These are phyloP conservation scores for Cheilosia urbana DNA, from an alignment of 2,888 invertebrate species.

Conservation along the genomic window DNA sequence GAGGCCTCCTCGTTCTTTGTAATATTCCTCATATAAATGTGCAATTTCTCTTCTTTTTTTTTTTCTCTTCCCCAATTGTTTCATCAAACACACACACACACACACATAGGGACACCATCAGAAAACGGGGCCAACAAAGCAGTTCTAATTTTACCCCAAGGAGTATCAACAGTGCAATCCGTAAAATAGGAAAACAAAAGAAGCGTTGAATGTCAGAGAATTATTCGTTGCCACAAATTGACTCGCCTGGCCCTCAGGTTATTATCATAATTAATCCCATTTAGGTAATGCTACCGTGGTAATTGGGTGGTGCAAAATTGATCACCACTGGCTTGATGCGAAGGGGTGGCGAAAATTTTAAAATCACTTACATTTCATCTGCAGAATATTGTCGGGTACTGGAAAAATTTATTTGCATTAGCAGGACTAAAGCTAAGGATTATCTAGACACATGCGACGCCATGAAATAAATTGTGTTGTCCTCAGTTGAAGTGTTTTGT, in stretches of 20 bases:
- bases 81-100: constrained; percentile 3
- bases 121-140: constrained; percentile 37
- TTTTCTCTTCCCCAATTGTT: constrained; percentile 30
- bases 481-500: too few relatives aligned
- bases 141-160: constrained; percentile 55
- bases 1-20: constrained; percentile 33
- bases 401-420: background rate
- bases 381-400: background rate
- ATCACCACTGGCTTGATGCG: constrained; percentile 36
- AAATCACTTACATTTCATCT: constrained; percentile 21
- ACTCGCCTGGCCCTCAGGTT: constrained; percentile 61
- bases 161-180: constrained; percentile 68
- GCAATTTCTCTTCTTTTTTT: constrained; percentile 38
- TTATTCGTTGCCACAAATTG: constrained; percentile 64
- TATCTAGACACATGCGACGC: too few relatives aligned
- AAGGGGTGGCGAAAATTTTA: constrained; percentile 9
- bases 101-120: background rate
- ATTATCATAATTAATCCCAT: constrained; percentile 73
- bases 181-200: constrained; percentile 44
- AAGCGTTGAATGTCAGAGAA: constrained; percentile 38
- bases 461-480: too few relatives aligned
- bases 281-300: constrained; percentile 53
- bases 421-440: background rate
- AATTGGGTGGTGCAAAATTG: constrained; percentile 56
- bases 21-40: constrained; percentile 63